phyloP scores from a whole-genome alignment of 2,113 vertebrate species.

The Phyllostomus hastatus region DNA sequence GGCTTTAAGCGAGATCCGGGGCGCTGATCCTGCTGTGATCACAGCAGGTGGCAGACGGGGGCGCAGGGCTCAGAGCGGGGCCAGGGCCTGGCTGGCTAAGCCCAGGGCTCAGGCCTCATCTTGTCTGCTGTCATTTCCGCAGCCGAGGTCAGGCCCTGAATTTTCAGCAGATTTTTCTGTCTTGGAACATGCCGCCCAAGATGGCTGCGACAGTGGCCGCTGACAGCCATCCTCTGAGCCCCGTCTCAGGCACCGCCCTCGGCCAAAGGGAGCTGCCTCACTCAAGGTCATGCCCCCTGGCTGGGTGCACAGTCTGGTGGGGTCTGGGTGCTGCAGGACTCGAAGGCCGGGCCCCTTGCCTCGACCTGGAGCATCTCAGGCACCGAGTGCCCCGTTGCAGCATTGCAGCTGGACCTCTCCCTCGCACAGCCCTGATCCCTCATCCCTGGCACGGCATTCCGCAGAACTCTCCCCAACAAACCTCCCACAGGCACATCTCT shows the following conservation, averaged over 20 bases:
- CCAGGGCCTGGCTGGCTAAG: not conserved
- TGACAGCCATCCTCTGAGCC: not conserved
- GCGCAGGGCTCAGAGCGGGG: not conserved
- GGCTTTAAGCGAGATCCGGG: conserved; percentile 55
- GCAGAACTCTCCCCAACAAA: not conserved
- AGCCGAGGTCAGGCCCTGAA: not conserved
- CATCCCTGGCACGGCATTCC: rapidly evolving
- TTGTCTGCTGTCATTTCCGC: not conserved
- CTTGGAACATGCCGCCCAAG: not conserved
- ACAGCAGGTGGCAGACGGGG: not conserved
- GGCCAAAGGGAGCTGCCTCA: not conserved
- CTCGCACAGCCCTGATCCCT: not conserved
- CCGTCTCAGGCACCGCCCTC: not conserved
- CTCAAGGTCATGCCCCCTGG: not conserved
- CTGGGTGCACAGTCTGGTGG: rapidly evolving
- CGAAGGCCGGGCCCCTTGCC: not conserved
- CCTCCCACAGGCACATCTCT: not conserved
- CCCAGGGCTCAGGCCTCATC: not conserved
- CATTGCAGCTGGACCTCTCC: rapidly evolving
- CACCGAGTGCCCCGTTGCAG: rapidly evolving
- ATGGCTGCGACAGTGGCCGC: not conserved
- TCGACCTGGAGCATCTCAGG: not conserved
- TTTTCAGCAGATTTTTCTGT: not conserved
- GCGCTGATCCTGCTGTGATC: conserved; percentile 23
- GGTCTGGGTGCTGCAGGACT: not conserved